Evolutionary conservation across 2,113 vertebrate genomes (phyloP).

Genomic region (Girardinichthys multiradiatus): DNA sequence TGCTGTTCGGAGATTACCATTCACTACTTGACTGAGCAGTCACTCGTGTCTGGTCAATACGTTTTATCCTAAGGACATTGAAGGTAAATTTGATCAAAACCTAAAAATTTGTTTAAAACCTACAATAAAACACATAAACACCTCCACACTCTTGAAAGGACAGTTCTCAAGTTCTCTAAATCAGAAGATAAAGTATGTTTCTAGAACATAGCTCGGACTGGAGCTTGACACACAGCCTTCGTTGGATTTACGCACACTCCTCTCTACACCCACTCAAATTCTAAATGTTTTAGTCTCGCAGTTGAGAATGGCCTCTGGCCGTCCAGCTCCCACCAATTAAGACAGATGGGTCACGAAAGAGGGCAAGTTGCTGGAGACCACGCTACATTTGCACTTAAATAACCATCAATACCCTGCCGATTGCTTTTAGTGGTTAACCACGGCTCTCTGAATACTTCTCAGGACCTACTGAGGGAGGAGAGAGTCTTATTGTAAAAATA

Average conservation of each 20-base stretch:
- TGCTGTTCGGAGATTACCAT: constrained; percentile 20
- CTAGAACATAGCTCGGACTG: constrained; percentile 11
- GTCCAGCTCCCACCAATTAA: constrained; percentile 23
- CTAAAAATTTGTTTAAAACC: background rate
- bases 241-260: constrained; percentile 4
- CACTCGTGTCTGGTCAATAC: constrained; percentile 1
- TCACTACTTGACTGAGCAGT: constrained; percentile 36
- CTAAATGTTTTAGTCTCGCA: constrained; percentile 3
- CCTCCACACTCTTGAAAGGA: background rate
- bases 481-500: constrained; percentile 64
- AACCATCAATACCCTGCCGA: constrained; percentile 42
- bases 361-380: constrained; percentile 34
- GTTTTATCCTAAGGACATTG: constrained; percentile 20
- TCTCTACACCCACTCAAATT: constrained; percentile 12
- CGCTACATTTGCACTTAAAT: constrained; percentile 49
- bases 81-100: constrained; percentile 21
- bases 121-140: background rate
- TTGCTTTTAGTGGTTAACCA: constrained; percentile 67
- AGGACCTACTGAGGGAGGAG: constrained; percentile 42
- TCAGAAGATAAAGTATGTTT: constrained; percentile 35
- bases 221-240: constrained; percentile 13
- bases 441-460: constrained; percentile 50
- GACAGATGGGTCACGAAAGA: constrained; percentile 45
- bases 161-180: background rate
- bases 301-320: constrained; percentile 19